These are phyloP conservation scores for Vireo altiloquus DNA, from an alignment of 2,113 vertebrate species.

Conservation along the genomic window DNA sequence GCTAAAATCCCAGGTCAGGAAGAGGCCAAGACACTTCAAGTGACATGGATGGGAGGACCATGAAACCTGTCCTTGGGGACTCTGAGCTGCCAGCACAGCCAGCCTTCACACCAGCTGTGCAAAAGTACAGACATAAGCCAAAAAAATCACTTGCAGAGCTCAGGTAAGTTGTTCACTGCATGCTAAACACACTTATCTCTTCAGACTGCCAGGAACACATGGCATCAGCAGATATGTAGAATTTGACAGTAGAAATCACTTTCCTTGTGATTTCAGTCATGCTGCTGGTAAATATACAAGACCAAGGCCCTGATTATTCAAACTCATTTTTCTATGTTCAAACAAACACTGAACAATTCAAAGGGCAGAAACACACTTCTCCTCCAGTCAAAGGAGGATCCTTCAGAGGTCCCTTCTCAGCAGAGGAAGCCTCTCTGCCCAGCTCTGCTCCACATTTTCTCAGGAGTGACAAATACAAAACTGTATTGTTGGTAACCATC, in stretches of 20 bases:
- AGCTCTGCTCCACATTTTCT: neutral
- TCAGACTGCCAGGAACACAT: neutral
- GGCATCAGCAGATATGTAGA: rapidly evolving
- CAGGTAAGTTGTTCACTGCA: neutral
- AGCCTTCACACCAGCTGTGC: neutral
- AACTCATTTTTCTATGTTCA: neutral
- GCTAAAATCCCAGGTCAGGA: neutral
- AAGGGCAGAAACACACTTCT: neutral
- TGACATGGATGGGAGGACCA: rapidly evolving
- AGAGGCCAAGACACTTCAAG: neutral
- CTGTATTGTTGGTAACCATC: neutral
- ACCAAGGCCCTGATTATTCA: neutral
- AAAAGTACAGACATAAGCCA: rapidly evolving
- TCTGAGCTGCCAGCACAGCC: neutral
- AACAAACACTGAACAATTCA: rapidly evolving
- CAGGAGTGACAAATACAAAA: neutral
- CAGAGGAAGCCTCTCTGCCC: neutral
- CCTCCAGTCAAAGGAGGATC: neutral
- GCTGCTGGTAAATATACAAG: neutral
- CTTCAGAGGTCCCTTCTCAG: neutral
- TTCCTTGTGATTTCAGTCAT: neutral
- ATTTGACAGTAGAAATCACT: neutral
- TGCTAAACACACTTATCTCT: neutral
- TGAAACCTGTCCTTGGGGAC: neutral
- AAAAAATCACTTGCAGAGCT: neutral